Conservation (phyloP, 1,140 invertebrate species). For the Leptinotarsa undecemlineata region DNA sequence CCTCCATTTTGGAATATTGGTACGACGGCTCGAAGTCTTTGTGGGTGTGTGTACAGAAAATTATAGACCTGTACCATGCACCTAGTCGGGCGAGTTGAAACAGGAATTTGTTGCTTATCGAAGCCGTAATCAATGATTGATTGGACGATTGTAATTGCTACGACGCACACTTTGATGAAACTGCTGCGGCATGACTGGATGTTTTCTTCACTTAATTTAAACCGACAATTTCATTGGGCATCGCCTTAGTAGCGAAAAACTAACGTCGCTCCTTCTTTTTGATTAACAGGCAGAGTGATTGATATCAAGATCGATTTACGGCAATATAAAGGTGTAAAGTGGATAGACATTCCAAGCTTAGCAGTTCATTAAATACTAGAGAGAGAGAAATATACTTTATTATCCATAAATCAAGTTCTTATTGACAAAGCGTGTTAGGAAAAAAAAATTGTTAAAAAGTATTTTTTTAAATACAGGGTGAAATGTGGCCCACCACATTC, state of each 20-base stretch:
- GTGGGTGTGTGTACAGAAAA: constrained; percentile 44
- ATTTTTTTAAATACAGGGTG: no score
- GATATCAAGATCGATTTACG: no score
- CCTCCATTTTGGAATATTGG: constrained; percentile 26
- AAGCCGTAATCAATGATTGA: constrained; percentile 25
- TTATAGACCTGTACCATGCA: constrained; percentile 40
- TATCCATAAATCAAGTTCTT: no score
- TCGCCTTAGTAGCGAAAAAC: constrained; percentile 22
- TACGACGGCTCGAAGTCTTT: constrained; percentile 8
- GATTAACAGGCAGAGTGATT: background rate
- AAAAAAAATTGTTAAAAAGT: no score
- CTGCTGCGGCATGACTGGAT: constrained; percentile 42
- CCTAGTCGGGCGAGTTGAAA: constrained; percentile 31
- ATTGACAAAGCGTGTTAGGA: no score
- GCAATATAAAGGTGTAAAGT: no score
- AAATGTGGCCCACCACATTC: no score
- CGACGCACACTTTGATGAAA: constrained; percentile 40
- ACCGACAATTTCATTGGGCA: constrained; percentile 38
- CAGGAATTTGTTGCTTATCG: constrained; percentile 18
- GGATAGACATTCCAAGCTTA: no score
- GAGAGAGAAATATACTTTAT: no score
- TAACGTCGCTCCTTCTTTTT: background rate
- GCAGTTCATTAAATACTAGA: no score
- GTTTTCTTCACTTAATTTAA: constrained; percentile 47
- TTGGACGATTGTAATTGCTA: constrained; percentile 35